These are phyloP conservation scores for Cantharis flavilabris DNA, from an alignment of 2,888 invertebrate species.

Conservation along the genomic window DNA sequence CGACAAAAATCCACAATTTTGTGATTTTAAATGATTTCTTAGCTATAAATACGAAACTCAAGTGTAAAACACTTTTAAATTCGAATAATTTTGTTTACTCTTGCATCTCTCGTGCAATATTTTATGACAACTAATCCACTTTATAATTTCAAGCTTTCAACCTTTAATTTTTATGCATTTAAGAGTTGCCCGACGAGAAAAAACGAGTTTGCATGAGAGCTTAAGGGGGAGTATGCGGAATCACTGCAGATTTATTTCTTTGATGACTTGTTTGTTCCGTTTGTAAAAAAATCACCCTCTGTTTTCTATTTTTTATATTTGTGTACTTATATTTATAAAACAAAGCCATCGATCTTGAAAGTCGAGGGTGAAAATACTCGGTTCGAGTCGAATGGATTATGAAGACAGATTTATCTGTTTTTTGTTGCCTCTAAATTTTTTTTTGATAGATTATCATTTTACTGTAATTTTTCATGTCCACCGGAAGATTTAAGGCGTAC, in stretches of 20 bases:
- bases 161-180: background rate
- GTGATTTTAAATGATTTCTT: too few relatives aligned
- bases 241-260: background rate
- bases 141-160: background rate
- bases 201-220: background rate
- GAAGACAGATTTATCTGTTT: background rate
- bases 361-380: background rate
- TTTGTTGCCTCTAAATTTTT: background rate
- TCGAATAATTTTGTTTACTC: background rate
- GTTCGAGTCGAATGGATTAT: background rate
- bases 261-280: background rate
- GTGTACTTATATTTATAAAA: background rate
- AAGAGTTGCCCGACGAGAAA: background rate
- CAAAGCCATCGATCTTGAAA: background rate
- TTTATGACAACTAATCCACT: background rate
- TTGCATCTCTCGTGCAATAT: background rate
- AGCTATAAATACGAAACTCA: too few relatives aligned
- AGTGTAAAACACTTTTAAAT: too few relatives aligned
- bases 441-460: background rate
- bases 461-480: background rate
- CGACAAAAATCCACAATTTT: too few relatives aligned
- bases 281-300: background rate
- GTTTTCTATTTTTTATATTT: background rate
- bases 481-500: constrained; percentile 4
- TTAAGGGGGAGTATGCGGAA: too few relatives aligned